These are phyloP conservation scores for Callopanchax toddi DNA, from an alignment of 2,113 vertebrate species.

Conservation along the genomic window DNA sequence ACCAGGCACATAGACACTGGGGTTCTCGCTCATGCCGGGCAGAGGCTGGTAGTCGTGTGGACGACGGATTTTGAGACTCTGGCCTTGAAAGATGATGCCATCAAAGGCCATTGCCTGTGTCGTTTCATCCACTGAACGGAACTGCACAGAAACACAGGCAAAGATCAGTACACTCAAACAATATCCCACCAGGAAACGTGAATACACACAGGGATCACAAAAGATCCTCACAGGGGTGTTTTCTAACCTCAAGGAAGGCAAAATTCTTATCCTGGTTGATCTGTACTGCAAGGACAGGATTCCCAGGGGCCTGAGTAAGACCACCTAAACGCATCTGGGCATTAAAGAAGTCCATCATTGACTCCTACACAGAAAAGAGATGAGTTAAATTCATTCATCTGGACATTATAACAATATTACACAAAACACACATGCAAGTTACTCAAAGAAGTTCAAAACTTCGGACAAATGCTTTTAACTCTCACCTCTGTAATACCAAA, in stretches of 20 bases:
- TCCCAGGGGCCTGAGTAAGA: conserved; percentile 92
- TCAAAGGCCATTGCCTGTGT: conserved; percentile 95
- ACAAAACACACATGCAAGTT: background rate
- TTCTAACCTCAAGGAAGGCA: conserved; percentile 89
- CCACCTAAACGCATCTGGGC: conserved; percentile 93
- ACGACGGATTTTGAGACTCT: conserved; percentile 91
- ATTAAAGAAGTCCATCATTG: conserved; percentile 96
- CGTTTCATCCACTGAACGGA: conserved; percentile 92
- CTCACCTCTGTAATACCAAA: conserved; percentile 93
- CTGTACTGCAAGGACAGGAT: conserved; percentile 92
- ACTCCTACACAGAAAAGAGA: conserved; percentile 78
- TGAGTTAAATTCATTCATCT: no score
- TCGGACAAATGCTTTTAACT: background rate
- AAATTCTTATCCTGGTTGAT: conserved; percentile 97
- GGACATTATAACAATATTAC: background rate
- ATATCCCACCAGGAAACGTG: background rate
- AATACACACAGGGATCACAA: background rate
- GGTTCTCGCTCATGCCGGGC: conserved; percentile 94
- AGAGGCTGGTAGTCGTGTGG: conserved; percentile 93
- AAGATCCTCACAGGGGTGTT: accelerated
- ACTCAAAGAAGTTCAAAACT: background rate
- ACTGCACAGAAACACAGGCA: conserved; percentile 73
- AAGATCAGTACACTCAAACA: conserved; percentile 1
- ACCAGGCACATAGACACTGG: conserved; percentile 94
- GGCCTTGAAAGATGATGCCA: conserved; percentile 94